Conservation (phyloP, 2,797 vertebrate genomes). For the Argentina silus region DNA sequence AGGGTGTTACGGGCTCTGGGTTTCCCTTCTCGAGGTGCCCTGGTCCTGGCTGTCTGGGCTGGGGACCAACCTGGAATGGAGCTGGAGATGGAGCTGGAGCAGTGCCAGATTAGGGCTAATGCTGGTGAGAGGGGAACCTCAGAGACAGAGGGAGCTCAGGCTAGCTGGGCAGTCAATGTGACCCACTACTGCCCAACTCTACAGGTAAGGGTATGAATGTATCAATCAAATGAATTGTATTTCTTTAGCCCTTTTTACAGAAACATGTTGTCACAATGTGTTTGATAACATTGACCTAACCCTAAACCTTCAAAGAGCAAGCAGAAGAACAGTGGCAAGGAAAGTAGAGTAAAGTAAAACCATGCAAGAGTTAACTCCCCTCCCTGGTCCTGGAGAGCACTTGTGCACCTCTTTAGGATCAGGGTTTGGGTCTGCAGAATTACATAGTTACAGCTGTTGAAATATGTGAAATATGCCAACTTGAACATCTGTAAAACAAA, state of each 20-base stretch:
- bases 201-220: constrained; percentile 65
- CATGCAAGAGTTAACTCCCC: too few relatives aligned
- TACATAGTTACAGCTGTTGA: too few relatives aligned
- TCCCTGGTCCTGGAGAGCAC: too few relatives aligned
- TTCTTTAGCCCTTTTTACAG: too few relatives aligned
- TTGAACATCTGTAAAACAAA: not conserved
- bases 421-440: too few relatives aligned
- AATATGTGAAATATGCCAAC: too few relatives aligned
- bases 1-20: constrained; percentile 64
- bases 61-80: constrained; percentile 42
- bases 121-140: constrained; percentile 47
- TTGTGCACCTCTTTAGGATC: too few relatives aligned
- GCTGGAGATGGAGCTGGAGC: constrained; percentile 71
- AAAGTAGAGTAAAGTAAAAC: too few relatives aligned
- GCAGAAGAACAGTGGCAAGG: too few relatives aligned
- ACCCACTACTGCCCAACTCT: constrained; percentile 73
- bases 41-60: constrained; percentile 57
- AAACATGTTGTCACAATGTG: not conserved
- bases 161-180: constrained; percentile 68
- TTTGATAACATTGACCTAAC: too few relatives aligned
- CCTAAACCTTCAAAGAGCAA: too few relatives aligned
- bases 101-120: constrained; percentile 67
- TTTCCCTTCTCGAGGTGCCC: constrained; percentile 62
- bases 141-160: constrained; percentile 40
- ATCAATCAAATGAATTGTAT: not conserved